Evolutionary conservation across 2,797 vertebrate genomes (phyloP), one percentile per base, ranked within the genome.

Genomic region (Mus spretus): DNA sequence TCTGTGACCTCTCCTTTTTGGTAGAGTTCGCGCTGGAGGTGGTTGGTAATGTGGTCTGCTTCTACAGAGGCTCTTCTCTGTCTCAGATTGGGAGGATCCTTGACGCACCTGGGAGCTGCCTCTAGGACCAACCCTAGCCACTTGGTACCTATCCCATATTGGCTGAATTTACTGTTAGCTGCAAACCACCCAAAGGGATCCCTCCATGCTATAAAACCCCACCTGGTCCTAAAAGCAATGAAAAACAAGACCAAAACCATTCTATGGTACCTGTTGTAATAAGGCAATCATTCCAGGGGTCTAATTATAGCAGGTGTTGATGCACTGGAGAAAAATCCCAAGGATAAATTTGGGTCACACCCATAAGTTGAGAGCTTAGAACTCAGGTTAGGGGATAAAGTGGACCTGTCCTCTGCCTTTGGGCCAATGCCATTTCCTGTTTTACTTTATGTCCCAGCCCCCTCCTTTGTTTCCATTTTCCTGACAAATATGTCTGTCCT

Each of bases 401-500:
- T 55, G 19, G 6, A 61, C 87, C n/a, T 83, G 63, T 53, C 40
- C 17, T 78, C 50, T 89, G 44, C 9, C 17, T 34, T 34, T 91
- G 47, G 57, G 19, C 89, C 82, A 61, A 17, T 53, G 79, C 47
- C 13, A n/a, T 93, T 97, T 97, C 78, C 90, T 87, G 57, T 83
- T 93, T 84, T 59, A 89, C 34, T 94, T 37, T 12, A 19, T 95
- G 59, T 84, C 70, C 47, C 24, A 10, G 65, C 77, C 34, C 72
- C 22, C 92, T 75, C 55, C 37, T 19, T 34, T 44, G 67, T 94
- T 65, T 80, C 77, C 90, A 91, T 96, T 96, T 95, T 93, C 93
- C 96, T 97, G 93, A 77, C 82, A 96, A 93, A 97, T 70, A 78
- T 53, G 31, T 96, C 75, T 74, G 28, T 87, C 91, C 95, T 91